These are phyloP conservation scores for Neoarius graeffei DNA, from an alignment of 2,113 vertebrate genomes.

Conservation along the genomic window DNA sequence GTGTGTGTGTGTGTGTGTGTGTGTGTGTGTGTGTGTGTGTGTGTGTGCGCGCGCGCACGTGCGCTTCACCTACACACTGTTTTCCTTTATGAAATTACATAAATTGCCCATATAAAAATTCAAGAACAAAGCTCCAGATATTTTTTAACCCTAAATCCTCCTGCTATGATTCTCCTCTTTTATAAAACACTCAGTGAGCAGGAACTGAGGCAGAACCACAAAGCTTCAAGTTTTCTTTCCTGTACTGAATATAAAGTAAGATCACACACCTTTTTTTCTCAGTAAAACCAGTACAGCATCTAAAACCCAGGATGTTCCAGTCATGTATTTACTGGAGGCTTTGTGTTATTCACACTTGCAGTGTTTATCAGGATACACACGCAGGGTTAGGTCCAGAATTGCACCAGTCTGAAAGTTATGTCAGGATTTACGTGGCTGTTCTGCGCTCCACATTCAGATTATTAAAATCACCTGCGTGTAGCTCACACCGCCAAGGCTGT, in stretches of 20 bases:
- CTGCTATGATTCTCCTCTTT: neutral
- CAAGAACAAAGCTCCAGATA: neutral
- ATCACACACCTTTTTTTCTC: neutral
- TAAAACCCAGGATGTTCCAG: neutral
- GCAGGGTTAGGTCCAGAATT: neutral
- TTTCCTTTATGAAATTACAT: neutral
- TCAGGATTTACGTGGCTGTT: neutral
- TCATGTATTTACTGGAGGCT: neutral
- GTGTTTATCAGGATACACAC: neutral
- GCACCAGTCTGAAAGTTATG: neutral
- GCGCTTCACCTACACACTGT: neutral
- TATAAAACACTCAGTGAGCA: neutral
- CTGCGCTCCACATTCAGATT: neutral
- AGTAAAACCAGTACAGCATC: neutral
- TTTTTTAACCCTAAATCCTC: neutral
- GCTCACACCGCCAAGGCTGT: neutral
- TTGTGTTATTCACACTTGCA: neutral
- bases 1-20: slow-evolving; percentile 16
- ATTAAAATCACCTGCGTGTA: neutral
- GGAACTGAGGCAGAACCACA: neutral
- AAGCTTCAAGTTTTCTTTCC: neutral
- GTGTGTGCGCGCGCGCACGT: too few relatives aligned
- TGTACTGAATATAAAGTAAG: neutral
- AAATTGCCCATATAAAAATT: neutral
- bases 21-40: slow-evolving; percentile 1